Evolutionary conservation across 35 echinoderm and acorn worm genomes (phyloP), one percentile per base, ranked within the genome.

Genomic region (Anneissia japonica): DNA sequence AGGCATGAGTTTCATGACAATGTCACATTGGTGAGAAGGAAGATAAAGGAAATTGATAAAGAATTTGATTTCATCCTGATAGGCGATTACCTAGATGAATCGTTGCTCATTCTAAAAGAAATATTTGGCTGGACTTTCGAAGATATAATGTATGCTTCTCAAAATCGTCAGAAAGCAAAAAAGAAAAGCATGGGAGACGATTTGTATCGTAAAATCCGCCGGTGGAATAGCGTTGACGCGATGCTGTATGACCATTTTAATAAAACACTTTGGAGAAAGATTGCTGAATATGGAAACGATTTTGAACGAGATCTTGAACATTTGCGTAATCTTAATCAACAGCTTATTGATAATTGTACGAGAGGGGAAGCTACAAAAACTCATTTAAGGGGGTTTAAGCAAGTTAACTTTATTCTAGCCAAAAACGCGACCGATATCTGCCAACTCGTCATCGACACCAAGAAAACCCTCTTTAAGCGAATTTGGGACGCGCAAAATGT

Each of bases 1-100:
- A 36, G 84, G 34, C 83, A 91, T 36, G 28, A 1, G 1, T 5
- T 79, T 72, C 76, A 91, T 46, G 82, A 91, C 17, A 56, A 86
- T 39, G 43, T 81, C 9, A 79, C 16, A 0, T 73, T 37, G 64
- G 83, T 97, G 10, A 31, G 37, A 29, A 46, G 77, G 19, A 81
- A 89, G 38, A 86, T 97, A 21, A 26, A 36, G 36, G 28, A 88
- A 82, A 21, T 97, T 41, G 80, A 77, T 2, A 19, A 73, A 41
- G 88, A 91, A 38, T 89, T 97, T 75, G 91, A 97, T 86, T 76
- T 97, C 19, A 83, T 97, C n/a, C 51, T 97, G 84, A 87, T 97
- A 30, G 84, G 73, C 0, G 95, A 97, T 83, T 93, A 97, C 38
- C 89, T 92, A 43, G 95, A 93, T 38, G 94, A 97, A 36, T 93